Evolutionary conservation across 2,113 vertebrate species (phyloP), one percentile per base, ranked within the genome.

Genomic region (Gambusia holbrooki): DNA sequence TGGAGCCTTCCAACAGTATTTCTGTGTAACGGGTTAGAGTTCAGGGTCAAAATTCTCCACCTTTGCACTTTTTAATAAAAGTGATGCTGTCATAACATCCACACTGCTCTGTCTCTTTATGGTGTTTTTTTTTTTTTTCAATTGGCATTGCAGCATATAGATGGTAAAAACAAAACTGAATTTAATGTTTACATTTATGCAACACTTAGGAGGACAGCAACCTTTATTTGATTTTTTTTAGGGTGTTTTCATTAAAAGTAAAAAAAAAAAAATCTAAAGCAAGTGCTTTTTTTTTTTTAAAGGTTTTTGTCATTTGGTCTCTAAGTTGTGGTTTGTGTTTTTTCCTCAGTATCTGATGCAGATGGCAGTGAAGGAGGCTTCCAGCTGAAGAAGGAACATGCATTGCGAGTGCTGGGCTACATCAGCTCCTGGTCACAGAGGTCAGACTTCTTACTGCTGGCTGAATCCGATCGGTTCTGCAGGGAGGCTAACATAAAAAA

Each of bases 361-460:
- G 97, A 99, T 93, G 93, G 96, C 95, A 96, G 95, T 89, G 98
- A 99, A 92, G 96, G 96, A 91, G 96, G 96, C 90, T 93, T 98
- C 88, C 97, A 98, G 94, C 95, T 99, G 92, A 97, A 97, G 96
- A 99, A 99, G 91, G 97, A 99, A 90, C 97, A 99, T 96, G 97
- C 97, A 80, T 95, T 99, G 93, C 97, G 97, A 92, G 97, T 99
- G 90, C 96, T 99, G 95, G 96, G 96, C 92, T 99, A 99, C 95
- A 99, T 99, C 95, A 97, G 96, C 95, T 98, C 97, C 86, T 99
- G 98, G 98, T 98, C 97, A 3, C 98, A 99, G 93, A 98, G 98
- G 98, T 99, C 95, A 94, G 89, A 63, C 32, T 64, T 19, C 45
- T 62, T 19, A 45, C 37, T 37, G 64, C 30, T 10, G 5, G 29